Percentiles rank a stretch among this genome's conserved stretches.
Conservation (phyloP, 2,113 vertebrate genomes). For the Recurvirostra avosetta region DNA sequence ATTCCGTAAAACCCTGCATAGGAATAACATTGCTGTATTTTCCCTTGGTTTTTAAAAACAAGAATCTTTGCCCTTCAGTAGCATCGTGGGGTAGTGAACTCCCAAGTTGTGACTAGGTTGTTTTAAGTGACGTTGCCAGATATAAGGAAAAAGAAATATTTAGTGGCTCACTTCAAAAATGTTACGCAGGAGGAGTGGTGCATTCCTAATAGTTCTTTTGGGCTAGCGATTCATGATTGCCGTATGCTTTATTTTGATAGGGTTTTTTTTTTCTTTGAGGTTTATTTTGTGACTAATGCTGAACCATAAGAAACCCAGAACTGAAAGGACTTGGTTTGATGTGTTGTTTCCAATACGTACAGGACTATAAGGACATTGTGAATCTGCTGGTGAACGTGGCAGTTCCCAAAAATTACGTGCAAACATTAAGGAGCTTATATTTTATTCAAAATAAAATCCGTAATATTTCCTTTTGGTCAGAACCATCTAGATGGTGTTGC, state of each 20-base stretch:
- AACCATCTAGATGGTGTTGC: neutral
- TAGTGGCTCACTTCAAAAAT: neutral
- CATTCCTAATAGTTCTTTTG: neutral
- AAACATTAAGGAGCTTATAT: neutral
- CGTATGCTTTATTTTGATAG: neutral
- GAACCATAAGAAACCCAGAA: neutral
- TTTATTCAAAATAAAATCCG: neutral
- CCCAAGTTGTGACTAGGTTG: neutral
- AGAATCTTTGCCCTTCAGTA: neutral
- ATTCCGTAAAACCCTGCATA: neutral
- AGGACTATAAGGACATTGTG: neutral
- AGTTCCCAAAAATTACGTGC: neutral
- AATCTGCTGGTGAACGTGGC: neutral
- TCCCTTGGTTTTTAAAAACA: constrained; percentile 5
- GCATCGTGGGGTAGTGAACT: neutral
- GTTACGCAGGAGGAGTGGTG: neutral
- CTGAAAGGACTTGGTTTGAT: neutral
- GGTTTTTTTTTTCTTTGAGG: neutral
- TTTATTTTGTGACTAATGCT: constrained; percentile 9
- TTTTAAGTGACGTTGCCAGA: neutral
- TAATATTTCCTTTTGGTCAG: constrained; percentile 11
- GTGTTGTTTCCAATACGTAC: neutral
- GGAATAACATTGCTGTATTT: neutral
- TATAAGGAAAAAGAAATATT: neutral
- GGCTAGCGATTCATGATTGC: neutral